A percentile compares a stretch with the other conserved stretches of the same genome.
Evolutionary conservation across 2,888 invertebrate genomes (phyloP).

Genomic region (Apocheima hispidaria): DNA sequence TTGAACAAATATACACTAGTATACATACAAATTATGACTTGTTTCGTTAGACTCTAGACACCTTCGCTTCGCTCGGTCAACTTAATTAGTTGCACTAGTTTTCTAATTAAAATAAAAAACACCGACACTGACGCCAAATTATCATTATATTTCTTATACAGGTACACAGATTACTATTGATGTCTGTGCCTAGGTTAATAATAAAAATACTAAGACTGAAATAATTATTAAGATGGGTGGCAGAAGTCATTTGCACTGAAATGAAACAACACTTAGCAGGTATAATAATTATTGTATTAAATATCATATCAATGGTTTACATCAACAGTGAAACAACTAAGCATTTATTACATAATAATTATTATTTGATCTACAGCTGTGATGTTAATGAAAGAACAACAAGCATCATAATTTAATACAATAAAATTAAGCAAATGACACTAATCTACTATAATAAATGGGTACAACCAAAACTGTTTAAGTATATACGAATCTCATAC

Average conservation of each 20-base stretch:
- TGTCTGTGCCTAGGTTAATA: no score
- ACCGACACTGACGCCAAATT: no score
- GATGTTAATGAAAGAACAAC: background rate
- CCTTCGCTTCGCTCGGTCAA: no score
- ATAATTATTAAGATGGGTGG: no score
- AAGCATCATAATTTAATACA: background rate
- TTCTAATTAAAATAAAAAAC: no score
- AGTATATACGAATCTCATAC: background rate
- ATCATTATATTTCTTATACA: no score
- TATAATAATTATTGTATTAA: slow-evolving; percentile 1
- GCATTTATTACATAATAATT: background rate
- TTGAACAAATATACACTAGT: no score
- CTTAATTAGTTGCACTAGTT: no score
- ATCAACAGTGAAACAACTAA: background rate
- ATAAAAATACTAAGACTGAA: no score
- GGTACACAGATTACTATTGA: no score
- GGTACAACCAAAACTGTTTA: background rate
- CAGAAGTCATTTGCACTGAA: background rate
- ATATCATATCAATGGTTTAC: slow-evolving; percentile 1
- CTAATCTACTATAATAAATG: background rate
- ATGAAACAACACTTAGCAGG: background rate
- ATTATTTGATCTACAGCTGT: background rate
- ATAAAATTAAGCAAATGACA: background rate
- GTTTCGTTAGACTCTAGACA: no score
- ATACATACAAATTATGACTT: no score